Evolutionary conservation across 2,113 vertebrate genomes (phyloP).

Genomic region (Laticauda colubrina): DNA sequence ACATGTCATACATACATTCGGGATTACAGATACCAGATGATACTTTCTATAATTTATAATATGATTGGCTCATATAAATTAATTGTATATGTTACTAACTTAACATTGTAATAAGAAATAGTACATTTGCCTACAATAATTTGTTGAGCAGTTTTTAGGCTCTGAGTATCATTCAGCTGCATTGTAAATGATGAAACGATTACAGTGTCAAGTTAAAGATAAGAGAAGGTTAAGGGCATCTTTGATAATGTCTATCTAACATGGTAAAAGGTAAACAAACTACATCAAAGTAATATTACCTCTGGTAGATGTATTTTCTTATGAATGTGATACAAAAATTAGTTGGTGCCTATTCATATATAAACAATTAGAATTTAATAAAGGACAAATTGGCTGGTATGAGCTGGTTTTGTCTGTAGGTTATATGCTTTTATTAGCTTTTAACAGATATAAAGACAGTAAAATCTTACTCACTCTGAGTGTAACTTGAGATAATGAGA

Average conservation of each 20-base stretch:
- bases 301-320: not conserved
- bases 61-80: not conserved
- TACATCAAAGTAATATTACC: not conserved
- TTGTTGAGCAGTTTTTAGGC: not conserved
- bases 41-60: not conserved
- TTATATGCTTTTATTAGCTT: not conserved
- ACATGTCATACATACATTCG: not conserved
- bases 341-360: not conserved
- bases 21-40: not conserved
- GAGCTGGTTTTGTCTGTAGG: not conserved
- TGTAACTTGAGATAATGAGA: not conserved
- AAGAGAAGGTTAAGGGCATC: not conserved
- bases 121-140: not conserved
- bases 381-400: not conserved
- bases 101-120: not conserved
- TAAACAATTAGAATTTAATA: not conserved
- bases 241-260: not conserved
- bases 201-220: not conserved
- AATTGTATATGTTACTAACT: not conserved
- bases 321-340: not conserved
- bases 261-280: not conserved
- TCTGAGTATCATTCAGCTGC: not conserved
- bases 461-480: not conserved
- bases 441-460: not conserved
- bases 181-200: not conserved